These are phyloP conservation scores for Lasioglossum vierecki DNA, from an alignment of 2,888 invertebrate genomes.

Conservation along the genomic window DNA sequence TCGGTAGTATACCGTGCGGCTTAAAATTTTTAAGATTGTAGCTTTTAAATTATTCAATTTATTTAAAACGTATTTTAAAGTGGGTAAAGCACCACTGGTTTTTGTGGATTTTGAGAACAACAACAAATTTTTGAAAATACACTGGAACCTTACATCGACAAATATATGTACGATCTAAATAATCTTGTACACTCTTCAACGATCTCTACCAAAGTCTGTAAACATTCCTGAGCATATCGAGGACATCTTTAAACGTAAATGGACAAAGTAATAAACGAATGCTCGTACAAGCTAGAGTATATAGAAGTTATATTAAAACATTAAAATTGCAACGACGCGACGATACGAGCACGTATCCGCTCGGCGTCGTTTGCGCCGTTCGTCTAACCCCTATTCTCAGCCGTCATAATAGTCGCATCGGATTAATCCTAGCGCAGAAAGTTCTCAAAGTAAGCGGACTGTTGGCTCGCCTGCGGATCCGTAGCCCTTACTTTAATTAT, in stretches of 20 bases:
- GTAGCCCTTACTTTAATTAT: conserved; percentile 35
- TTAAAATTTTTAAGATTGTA: no score
- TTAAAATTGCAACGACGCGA: not conserved
- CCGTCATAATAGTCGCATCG: not conserved
- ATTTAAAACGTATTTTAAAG: no score
- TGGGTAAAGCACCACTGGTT: no score
- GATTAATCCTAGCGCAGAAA: not conserved
- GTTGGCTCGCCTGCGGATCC: not conserved
- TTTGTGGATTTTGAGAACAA: no score
- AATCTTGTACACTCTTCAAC: no score
- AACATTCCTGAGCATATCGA: no score
- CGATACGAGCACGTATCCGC: not conserved
- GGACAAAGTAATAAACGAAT: not conserved
- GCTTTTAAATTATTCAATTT: no score
- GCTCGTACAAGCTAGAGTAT: not conserved
- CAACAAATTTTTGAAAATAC: no score
- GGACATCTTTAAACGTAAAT: not conserved
- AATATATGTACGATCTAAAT: no score
- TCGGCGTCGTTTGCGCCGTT: not conserved
- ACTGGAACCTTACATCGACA: no score
- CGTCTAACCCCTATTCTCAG: not conserved
- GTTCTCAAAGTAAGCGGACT: not conserved
- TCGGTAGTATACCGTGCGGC: no score
- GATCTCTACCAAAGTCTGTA: no score
- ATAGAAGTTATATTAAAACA: not conserved